phyloP scores from a whole-genome alignment of 2,797 vertebrate species.

The Gorsachius magnificus region DNA sequence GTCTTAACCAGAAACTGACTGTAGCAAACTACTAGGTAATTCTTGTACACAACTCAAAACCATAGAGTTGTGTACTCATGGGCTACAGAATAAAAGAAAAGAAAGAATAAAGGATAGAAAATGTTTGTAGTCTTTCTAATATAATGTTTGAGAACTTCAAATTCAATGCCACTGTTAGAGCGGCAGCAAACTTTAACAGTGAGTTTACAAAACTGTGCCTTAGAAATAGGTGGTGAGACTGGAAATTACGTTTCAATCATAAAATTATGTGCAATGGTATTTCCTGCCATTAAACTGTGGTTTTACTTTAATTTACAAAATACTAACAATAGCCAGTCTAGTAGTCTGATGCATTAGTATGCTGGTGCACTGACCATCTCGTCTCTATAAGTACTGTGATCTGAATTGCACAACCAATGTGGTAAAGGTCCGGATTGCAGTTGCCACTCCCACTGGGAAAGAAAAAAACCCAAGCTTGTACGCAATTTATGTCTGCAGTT shows the following conservation, averaged over 20 bases:
- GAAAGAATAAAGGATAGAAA: accelerated
- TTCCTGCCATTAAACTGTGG: not conserved
- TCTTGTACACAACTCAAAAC: not conserved
- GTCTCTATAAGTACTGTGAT: constrained; percentile 65
- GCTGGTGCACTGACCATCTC: constrained; percentile 51
- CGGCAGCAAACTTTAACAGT: not conserved
- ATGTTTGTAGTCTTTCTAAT: not conserved
- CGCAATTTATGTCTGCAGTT: not conserved
- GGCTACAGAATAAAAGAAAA: not conserved
- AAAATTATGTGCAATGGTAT: not conserved
- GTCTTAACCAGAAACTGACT: not conserved
- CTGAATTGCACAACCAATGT: constrained; percentile 69
- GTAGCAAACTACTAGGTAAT: not conserved
- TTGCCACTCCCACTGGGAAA: constrained; percentile 56
- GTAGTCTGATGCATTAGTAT: constrained; percentile 60
- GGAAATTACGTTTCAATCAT: not conserved
- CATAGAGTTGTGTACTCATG: not conserved
- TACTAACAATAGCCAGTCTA: constrained; percentile 25
- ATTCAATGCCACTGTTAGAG: not conserved
- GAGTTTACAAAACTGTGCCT: not conserved
- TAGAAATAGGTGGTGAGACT: not conserved
- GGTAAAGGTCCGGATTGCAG: constrained; percentile 58
- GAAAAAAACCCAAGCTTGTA: not conserved
- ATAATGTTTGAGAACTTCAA: not conserved
- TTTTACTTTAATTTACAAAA: constrained; percentile 52